A percentile compares a stretch with the other conserved stretches of the same genome.
These are phyloP conservation scores for Archivesica marissinica DNA, from an alignment of 1,140 invertebrate species.

Conservation along the genomic window DNA sequence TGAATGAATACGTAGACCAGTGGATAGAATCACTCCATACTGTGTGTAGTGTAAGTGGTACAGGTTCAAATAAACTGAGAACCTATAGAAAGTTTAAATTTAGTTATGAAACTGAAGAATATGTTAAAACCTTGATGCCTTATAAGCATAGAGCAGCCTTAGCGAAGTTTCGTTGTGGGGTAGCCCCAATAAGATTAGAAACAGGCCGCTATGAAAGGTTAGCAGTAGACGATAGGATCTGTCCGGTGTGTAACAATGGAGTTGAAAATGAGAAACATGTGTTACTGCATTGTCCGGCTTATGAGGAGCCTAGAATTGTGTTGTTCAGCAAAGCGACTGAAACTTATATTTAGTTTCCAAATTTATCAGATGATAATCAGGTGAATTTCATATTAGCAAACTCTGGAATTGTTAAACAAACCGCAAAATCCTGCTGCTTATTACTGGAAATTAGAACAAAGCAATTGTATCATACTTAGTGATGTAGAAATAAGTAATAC, in stretches of 20 bases:
- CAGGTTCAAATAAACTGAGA: slow-evolving; percentile 32
- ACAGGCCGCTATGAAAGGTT: slow-evolving; percentile 11
- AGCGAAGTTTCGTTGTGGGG: slow-evolving; percentile 30
- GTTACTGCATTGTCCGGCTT: slow-evolving; percentile 6
- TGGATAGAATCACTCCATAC: slow-evolving; percentile 24
- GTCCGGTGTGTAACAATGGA: slow-evolving; percentile 6
- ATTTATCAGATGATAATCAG: background rate
- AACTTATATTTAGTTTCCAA: background rate
- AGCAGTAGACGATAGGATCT: slow-evolving; percentile 11
- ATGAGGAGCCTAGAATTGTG: background rate
- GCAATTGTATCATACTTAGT: too few relatives aligned
- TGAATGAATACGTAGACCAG: slow-evolving; percentile 1
- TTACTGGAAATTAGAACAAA: too few relatives aligned
- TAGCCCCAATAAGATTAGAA: slow-evolving; percentile 30
- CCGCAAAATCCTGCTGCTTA: too few relatives aligned
- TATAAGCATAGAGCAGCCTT: slow-evolving; percentile 22
- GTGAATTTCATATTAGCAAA: too few relatives aligned
- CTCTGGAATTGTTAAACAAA: too few relatives aligned
- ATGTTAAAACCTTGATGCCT: background rate
- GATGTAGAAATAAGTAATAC: too few relatives aligned
- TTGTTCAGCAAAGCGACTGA: background rate
- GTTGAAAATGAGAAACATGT: slow-evolving; percentile 33
- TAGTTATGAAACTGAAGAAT: slow-evolving; percentile 10
- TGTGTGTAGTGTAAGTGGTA: background rate
- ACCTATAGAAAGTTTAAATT: slow-evolving; percentile 25